Evolutionary conservation across 1,140 invertebrate species (phyloP), one percentile per base, ranked within the genome.

Genomic region (Eumaeus atala): DNA sequence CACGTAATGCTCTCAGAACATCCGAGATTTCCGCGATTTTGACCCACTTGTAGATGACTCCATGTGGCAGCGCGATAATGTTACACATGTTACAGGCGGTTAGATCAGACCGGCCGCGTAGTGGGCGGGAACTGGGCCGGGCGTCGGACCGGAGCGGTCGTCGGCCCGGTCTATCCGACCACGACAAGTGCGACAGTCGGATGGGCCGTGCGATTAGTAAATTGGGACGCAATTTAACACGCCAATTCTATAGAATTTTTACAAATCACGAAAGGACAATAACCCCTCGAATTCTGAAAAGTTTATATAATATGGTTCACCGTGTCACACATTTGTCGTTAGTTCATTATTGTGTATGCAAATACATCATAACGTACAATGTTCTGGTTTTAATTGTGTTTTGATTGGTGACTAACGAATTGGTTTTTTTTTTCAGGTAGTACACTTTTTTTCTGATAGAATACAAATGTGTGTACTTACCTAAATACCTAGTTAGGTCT

Each of bases 31-130:
- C 38, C 38, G 38, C 38, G 12, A 14, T 40, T 40, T 40, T 14
- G 38, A 40, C 38, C 38, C 38, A 40, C 38, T 16, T 40, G 38
- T 40, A 4, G 36, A 38, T 38, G 10, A 38, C 10, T 4, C 38
- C 38, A 14, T 40, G n/a, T 40, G 53, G 58, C 36, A 16, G 47
- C 40, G 63, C 53, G 58, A 63, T 72, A 67, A 37, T 63, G 65
- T 77, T 75, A 77, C 76, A 70, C 62, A 57, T 68, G 62, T 80
- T 75, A 72, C 67, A 62, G 72, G 62, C 47, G 61, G 66, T 74
- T 77, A 70, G 64, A 70, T 74, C 60, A 72, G 63, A 69, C 35
- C 48, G 35, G 48, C 33, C 48, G 48, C 60, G 53, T 49, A 37
- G 48, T 52, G 56, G 56, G 56, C 34, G 58, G 44, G 48, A 50